These are phyloP conservation scores for Geotrypetes seraphini DNA, from an alignment of 2,797 vertebrate species.

Conservation along the genomic window DNA sequence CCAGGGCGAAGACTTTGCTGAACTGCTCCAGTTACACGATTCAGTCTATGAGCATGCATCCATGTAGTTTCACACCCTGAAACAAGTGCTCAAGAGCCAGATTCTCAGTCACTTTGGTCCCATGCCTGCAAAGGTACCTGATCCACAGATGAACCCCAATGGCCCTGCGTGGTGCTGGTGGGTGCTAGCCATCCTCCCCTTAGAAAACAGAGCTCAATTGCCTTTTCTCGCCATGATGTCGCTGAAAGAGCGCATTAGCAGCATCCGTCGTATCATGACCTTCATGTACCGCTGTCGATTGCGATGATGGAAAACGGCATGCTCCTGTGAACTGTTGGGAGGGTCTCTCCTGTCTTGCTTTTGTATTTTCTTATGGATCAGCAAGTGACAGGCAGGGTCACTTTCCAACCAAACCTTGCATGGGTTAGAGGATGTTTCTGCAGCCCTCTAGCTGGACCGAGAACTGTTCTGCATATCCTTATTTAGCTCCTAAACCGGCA, in stretches of 20 bases:
- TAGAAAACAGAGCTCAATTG: constrained; percentile 66
- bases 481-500: constrained; percentile 40
- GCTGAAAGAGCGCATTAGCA: constrained; percentile 56
- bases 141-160: constrained; percentile 60
- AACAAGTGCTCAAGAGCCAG: constrained; percentile 54
- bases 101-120: constrained; percentile 67
- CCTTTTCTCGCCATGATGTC: constrained; percentile 66
- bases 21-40: constrained; percentile 53
- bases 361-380: constrained; percentile 45
- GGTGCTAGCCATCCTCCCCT: constrained; percentile 62
- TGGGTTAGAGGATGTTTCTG: constrained; percentile 15
- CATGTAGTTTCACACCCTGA: constrained; percentile 62
- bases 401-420: constrained; percentile 14
- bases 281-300: constrained; percentile 51
- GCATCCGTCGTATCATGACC: constrained; percentile 53
- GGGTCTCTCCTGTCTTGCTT: constrained; percentile 39
- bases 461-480: constrained; percentile 20
- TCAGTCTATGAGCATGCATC: constrained; percentile 61
- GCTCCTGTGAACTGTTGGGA: too few species aligned
- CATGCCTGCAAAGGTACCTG: constrained; percentile 64
- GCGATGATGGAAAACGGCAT: too few species aligned
- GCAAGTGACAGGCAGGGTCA: constrained; percentile 18
- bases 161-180: constrained; percentile 75
- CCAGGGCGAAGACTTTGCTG: constrained; percentile 51
- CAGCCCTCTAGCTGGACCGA: constrained; percentile 29